phyloP scores from a whole-genome alignment of 2,113 vertebrate species.

The Melanotaenia duboulayi region DNA sequence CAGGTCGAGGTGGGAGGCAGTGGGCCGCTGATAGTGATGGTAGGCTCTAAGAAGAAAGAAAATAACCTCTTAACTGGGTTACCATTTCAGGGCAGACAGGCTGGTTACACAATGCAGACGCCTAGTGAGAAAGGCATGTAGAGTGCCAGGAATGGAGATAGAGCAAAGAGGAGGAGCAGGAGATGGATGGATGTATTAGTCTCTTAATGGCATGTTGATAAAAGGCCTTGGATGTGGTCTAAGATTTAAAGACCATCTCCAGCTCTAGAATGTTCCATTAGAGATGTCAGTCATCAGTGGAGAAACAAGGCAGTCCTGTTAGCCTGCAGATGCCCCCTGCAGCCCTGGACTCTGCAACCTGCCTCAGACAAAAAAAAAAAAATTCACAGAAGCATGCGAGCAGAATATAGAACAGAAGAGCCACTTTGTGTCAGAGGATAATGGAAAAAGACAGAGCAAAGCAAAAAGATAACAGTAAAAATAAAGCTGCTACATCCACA shows the following conservation, averaged over 20 bases:
- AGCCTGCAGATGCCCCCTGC: constrained; percentile 45
- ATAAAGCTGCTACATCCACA: background rate
- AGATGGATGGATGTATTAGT: constrained; percentile 74
- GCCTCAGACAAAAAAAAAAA: constrained; percentile 56
- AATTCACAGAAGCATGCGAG: constrained; percentile 10
- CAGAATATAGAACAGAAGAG: constrained; percentile 10
- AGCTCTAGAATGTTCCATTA: constrained; percentile 71
- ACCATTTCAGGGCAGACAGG: constrained; percentile 78
- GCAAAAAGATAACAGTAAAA: constrained; percentile 27
- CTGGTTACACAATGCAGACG: constrained; percentile 78
- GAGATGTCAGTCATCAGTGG: constrained; percentile 62
- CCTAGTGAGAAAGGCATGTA: constrained; percentile 60
- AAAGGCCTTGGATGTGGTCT: constrained; percentile 70
- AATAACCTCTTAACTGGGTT: constrained; percentile 79
- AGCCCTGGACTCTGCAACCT: constrained; percentile 44
- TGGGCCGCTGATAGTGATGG: constrained; percentile 64
- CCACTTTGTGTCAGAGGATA: constrained; percentile 21
- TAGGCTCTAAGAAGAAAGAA: constrained; percentile 62
- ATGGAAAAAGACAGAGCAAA: constrained; percentile 19
- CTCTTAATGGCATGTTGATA: constrained; percentile 76
- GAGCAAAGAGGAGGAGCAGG: constrained; percentile 50
- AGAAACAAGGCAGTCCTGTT: constrained; percentile 39
- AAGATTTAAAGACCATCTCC: constrained; percentile 64
- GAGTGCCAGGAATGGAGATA: constrained; percentile 74
- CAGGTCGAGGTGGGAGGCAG: constrained; percentile 69